A percentile compares a stretch with the other conserved stretches of the same genome.
phyloP scores from a whole-genome alignment of 2,888 invertebrate species.

The Cataglyphis rosenhaueri region DNA sequence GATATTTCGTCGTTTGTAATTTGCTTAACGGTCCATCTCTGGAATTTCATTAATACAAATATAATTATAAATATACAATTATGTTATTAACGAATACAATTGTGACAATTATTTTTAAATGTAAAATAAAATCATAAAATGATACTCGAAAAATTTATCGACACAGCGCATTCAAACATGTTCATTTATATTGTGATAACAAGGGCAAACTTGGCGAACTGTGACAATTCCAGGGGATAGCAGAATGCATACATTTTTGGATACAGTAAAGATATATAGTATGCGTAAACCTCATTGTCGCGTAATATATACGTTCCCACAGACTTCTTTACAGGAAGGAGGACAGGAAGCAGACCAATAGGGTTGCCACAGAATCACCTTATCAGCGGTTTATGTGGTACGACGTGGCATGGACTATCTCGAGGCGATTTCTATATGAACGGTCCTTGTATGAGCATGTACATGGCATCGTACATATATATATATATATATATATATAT shows the following conservation, averaged over 20 bases:
- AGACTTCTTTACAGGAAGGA: slow-evolving; percentile 55
- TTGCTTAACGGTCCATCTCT: slow-evolving; percentile 16
- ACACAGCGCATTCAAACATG: slow-evolving; percentile 7
- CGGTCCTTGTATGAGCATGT: slow-evolving; percentile 50
- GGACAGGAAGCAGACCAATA: slow-evolving; percentile 53
- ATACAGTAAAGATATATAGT: slow-evolving; percentile 28
- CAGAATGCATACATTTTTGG: slow-evolving; percentile 5
- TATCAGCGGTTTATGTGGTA: slow-evolving; percentile 75
- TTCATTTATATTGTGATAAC: slow-evolving; percentile 27
- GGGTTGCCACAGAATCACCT: slow-evolving; percentile 67
- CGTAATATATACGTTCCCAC: slow-evolving; percentile 41
- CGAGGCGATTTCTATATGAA: slow-evolving; percentile 62
- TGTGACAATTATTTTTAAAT: slow-evolving; percentile 27
- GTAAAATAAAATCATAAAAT: slow-evolving; percentile 11
- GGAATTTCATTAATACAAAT: slow-evolving; percentile 47
- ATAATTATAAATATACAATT: neutral
- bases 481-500: neutral
- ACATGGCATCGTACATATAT: slow-evolving; percentile 28
- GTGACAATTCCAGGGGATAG: slow-evolving; percentile 21
- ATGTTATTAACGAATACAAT: neutral
- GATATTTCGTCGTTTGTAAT: slow-evolving; percentile 32
- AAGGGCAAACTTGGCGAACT: slow-evolving; percentile 10
- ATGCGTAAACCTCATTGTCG: slow-evolving; percentile 41
- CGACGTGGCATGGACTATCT: slow-evolving; percentile 57
- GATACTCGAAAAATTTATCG: neutral